Conservation (phyloP, 2,113 vertebrate species). For the Calyptommatus sinebrachiatus region DNA sequence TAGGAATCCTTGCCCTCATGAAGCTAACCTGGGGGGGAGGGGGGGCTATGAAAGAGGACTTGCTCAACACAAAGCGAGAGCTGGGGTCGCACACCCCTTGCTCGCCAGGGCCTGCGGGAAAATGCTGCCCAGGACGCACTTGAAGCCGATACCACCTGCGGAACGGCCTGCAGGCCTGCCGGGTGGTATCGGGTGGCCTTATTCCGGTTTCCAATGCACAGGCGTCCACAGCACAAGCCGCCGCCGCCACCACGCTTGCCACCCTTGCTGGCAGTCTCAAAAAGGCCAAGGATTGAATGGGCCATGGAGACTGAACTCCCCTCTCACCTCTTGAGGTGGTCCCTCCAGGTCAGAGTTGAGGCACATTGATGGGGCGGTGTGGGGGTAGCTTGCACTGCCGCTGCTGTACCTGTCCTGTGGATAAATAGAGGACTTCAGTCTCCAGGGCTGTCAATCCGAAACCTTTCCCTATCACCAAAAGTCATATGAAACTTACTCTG, state of each 20-base stretch:
- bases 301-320: constrained; percentile 83
- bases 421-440: constrained; percentile 85
- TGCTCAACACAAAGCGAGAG: constrained; percentile 61
- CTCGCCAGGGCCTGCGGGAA: constrained; percentile 56
- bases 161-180: constrained; percentile 70
- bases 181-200: constrained; percentile 75
- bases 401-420: constrained; percentile 83
- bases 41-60: constrained; percentile 46
- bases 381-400: constrained; percentile 80
- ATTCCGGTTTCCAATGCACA: constrained; percentile 78
- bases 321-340: constrained; percentile 84
- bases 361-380: constrained; percentile 81
- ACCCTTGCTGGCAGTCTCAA: constrained; percentile 82
- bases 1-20: constrained; percentile 38
- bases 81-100: constrained; percentile 54
- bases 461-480: constrained; percentile 78
- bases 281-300: constrained; percentile 82
- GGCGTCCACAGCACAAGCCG: constrained; percentile 79
- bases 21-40: constrained; percentile 50
- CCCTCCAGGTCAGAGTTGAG: constrained; percentile 83
- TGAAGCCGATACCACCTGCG: constrained; percentile 74
- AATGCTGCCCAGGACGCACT: constrained; percentile 61
- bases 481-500: constrained; percentile 68
- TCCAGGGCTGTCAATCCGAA: constrained; percentile 82
- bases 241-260: constrained; percentile 67